These are phyloP conservation scores for chimpanzee (Pan troglodytes) DNA, from an alignment of 2,113 vertebrate genomes.

Conservation along the genomic window DNA sequence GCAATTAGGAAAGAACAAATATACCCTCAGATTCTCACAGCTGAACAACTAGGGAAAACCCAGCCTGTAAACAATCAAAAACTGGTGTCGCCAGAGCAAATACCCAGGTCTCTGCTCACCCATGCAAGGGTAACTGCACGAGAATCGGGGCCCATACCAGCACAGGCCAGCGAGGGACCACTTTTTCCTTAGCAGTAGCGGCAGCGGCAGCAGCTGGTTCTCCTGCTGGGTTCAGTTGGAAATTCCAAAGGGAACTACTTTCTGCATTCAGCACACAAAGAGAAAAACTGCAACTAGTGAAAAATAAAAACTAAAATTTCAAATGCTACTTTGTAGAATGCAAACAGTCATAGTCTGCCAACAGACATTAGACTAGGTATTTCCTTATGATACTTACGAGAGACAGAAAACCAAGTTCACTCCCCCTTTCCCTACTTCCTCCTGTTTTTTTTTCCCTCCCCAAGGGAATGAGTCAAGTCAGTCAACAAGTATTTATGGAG, in stretches of 20 bases:
- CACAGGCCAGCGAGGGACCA: fast-evolving
- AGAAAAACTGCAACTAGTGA: background rate
- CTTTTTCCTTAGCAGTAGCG: background rate
- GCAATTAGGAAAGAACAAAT: background rate
- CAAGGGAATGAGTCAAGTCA: constrained; percentile 70
- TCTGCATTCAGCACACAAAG: background rate
- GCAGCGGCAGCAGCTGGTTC: background rate
- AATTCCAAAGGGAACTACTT: background rate
- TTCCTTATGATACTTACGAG: background rate
- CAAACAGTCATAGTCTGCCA: background rate
- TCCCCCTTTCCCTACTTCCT: constrained; percentile 60
- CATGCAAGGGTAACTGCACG: background rate
- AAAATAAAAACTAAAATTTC: constrained; percentile 17
- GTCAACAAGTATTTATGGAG: constrained; percentile 78
- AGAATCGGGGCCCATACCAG: background rate
- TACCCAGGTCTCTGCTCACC: background rate
- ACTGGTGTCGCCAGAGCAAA: background rate
- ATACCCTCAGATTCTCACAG: background rate
- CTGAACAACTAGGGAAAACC: background rate
- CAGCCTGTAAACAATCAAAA: background rate
- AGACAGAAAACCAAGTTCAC: background rate
- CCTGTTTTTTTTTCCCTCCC: background rate
- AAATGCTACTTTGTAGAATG: background rate
- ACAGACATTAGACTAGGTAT: background rate
- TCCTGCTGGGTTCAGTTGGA: background rate